Base-by-base conservation (phyloP, 2,113 vertebrate genomes). In the Albula goreensis region DNA sequence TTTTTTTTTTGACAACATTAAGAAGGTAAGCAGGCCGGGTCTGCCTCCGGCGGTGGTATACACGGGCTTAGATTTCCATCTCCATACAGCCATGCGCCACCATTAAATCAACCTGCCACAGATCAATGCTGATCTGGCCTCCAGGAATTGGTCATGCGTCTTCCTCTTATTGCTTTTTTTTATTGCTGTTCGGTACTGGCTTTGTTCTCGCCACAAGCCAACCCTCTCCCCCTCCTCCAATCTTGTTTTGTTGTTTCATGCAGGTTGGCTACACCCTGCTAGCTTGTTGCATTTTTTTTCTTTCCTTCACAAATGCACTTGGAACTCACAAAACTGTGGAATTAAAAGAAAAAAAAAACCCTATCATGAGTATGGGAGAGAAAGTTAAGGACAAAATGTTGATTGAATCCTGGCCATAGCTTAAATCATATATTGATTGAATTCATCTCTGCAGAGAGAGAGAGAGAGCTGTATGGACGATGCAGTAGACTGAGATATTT, bases 11-110 rank as follows among this genome's bases (percentile, higher is more conserved):
- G 84, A 89, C 86, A 88, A 84, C 90, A 89, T 88, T 90, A 86
- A 89, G 63, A 88, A 92, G 87, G 87, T 87, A 82, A 85, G 83
- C 82, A 78, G 63, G 70, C 53, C 50, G 83, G 57, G 50, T 74
- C n/a, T 60, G 31, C 82, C 84, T n/a, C 70, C n/a, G 70, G 60
- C 63, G 19, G 53, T 85, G 51, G 25, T 53, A 8, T 57, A 52
- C 57, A 89, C 84, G 88, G 86, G 86, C 89, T 85, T 84, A 48
- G 10, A 81, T 86, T 91, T 90, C 31, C 78, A 85, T 89, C 52
- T n/a, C n/a, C 77, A 60, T 80, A 89, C 50, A 51, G 66, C 50
- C 41, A 51, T 66, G 51, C n/a, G 60, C 77, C 87, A 51, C 31
- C 22, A 53, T 50, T 56, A 63, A 87, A 84, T 86, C 51, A 80